A percentile compares a stretch with the other conserved stretches of the same genome.
These are phyloP conservation scores for Xylocopa sonorina DNA, from an alignment of 1,140 invertebrate genomes.

Conservation along the genomic window DNA sequence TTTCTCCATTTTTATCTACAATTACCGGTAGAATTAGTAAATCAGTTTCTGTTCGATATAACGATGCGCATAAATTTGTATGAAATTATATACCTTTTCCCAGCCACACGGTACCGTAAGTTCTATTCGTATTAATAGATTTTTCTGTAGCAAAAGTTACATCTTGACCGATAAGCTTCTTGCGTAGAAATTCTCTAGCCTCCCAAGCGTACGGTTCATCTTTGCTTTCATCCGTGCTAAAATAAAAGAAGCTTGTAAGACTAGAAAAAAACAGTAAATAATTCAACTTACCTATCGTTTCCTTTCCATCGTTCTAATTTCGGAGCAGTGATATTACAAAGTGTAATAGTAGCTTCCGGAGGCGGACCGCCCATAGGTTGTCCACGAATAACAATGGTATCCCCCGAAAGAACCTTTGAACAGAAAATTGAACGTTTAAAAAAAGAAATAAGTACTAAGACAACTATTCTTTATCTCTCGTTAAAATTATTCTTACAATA, in stretches of 20 bases:
- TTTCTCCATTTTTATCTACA: conserved; percentile 89
- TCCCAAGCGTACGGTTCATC: conserved; percentile 99
- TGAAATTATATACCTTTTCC: conserved; percentile 86
- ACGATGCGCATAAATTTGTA: neutral
- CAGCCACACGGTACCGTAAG: conserved; percentile 94
- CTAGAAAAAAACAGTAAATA: conserved; percentile 11
- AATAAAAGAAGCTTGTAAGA: neutral
- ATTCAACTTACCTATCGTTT: conserved; percentile 65
- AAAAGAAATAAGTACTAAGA: too few species aligned
- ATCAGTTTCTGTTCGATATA: neutral
- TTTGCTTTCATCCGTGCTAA: conserved; percentile 85
- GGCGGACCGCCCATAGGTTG: conserved; percentile 88
- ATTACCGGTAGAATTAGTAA: conserved; percentile 28
- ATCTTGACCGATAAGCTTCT: conserved; percentile 95
- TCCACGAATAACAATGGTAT: conserved; percentile 78
- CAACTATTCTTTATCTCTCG: conserved; percentile 7
- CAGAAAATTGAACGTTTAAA: conserved; percentile 7
- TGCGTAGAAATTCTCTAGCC: conserved; percentile 95
- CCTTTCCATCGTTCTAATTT: conserved; percentile 89
- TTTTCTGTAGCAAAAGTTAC: conserved; percentile 91
- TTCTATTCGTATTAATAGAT: conserved; percentile 88
- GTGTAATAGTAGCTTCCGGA: conserved; percentile 93
- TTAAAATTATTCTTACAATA: too few species aligned
- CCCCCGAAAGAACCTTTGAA: conserved; percentile 75
- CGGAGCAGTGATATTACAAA: conserved; percentile 95